These are phyloP conservation scores for Zaprionus kolodkinae DNA, from an alignment of 1,140 invertebrate species.

Conservation along the genomic window DNA sequence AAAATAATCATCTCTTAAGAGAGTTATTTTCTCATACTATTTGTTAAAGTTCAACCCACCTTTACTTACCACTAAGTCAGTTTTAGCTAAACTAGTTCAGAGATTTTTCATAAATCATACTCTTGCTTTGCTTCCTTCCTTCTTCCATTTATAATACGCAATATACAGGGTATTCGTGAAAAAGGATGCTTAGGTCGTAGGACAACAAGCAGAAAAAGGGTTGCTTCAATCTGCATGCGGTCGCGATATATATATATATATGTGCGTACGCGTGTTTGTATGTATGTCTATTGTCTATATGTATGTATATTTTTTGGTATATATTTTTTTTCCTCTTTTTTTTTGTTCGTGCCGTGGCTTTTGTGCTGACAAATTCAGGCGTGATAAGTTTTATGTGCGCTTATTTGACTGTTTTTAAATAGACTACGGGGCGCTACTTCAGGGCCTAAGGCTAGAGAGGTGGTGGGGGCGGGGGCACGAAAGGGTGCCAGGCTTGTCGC, in stretches of 20 bases:
- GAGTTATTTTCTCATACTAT: background rate
- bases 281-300: background rate
- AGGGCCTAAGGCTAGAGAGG: background rate
- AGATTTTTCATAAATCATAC: background rate
- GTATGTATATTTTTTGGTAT: background rate
- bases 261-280: no score
- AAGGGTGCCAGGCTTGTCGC: constrained; percentile 21
- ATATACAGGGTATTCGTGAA: constrained; percentile 33
- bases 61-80: background rate
- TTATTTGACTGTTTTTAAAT: constrained; percentile 83
- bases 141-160: background rate
- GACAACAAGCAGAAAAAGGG: constrained; percentile 49
- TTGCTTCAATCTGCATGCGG: constrained; percentile 40
- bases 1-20: background rate
- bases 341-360: constrained; percentile 57
- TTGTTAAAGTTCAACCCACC: background rate
- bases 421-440: constrained; percentile 46
- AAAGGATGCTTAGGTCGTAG: constrained; percentile 51
- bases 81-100: background rate
- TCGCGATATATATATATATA: constrained; percentile 40
- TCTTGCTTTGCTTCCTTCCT: background rate
- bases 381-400: constrained; percentile 82
- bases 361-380: constrained; percentile 83
- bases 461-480: background rate
- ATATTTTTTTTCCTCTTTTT: background rate